Conservation (phyloP, 2,888 invertebrate species). For the Nomada hirtipes region DNA sequence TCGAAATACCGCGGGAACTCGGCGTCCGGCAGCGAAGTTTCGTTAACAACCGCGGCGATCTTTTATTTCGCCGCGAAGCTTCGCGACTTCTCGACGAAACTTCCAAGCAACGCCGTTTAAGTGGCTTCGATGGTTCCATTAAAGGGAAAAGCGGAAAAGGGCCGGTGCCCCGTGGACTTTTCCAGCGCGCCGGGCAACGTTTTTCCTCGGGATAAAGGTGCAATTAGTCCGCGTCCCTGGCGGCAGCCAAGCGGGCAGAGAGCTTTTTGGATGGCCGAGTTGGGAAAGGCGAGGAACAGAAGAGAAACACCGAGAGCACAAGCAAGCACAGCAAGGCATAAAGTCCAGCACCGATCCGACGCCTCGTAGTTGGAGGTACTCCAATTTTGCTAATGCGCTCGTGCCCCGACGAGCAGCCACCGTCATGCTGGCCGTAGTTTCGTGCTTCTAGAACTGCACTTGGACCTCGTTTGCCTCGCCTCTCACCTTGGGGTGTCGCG, state of each 20-base stretch:
- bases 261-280: conserved; percentile 13
- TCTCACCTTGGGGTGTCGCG: conserved; percentile 51
- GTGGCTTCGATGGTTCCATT: not conserved
- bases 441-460: conserved; percentile 62
- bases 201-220: conserved; percentile 29
- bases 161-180: not conserved
- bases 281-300: not conserved
- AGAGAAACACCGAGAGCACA: conserved; percentile 19
- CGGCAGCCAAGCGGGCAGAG: conserved; percentile 30
- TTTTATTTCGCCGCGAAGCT: not conserved
- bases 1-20: not conserved
- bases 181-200: not conserved
- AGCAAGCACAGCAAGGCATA: conserved; percentile 38
- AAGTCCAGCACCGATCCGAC: conserved; percentile 67
- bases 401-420: conserved; percentile 32
- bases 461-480: conserved; percentile 55
- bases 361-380: conserved; percentile 78
- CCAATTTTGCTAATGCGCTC: conserved; percentile 82
- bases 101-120: not conserved
- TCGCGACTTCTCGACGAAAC: not conserved
- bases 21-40: not conserved
- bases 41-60: not conserved
- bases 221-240: conserved; percentile 53
- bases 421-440: not conserved
- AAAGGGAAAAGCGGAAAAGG: not conserved